These are phyloP conservation scores for Deilephila elpenor DNA, from an alignment of 2,888 invertebrate genomes.

Conservation along the genomic window DNA sequence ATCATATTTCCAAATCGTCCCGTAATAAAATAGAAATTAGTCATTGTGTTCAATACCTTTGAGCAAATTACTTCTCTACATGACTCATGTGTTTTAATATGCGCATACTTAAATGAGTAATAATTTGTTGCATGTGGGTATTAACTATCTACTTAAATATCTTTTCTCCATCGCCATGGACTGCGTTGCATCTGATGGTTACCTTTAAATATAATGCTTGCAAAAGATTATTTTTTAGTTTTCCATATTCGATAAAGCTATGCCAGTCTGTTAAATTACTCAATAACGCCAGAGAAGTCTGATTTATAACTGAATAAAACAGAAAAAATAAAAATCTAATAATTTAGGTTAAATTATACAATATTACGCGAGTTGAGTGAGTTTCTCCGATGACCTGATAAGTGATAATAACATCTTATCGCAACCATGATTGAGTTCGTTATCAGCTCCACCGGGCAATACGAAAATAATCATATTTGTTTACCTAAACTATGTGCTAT, in stretches of 20 bases:
- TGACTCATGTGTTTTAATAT: constrained; percentile 39
- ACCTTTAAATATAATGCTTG: too few species aligned
- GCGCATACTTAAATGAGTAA: constrained; percentile 12
- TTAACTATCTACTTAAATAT: too few species aligned
- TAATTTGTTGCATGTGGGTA: neutral
- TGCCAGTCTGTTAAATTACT: too few species aligned
- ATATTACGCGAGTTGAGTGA: neutral
- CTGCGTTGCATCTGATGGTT: too few species aligned
- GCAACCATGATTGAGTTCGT: constrained; percentile 16
- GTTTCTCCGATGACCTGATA: constrained; percentile 16
- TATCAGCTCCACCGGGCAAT: constrained; percentile 18
- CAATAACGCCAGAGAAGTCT: too few species aligned
- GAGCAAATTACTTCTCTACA: constrained; percentile 40
- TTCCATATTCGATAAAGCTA: too few species aligned
- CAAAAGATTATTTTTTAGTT: too few species aligned
- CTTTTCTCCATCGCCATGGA: too few species aligned
- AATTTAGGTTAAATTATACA: neutral
- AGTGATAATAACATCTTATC: constrained; percentile 19
- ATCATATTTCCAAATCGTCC: neutral
- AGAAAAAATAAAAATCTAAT: neutral
- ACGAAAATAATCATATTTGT: constrained; percentile 19
- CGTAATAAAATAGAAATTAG: constrained; percentile 23
- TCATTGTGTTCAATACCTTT: constrained; percentile 44
- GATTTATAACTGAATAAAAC: too few species aligned
- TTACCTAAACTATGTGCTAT: neutral